phyloP scores from a whole-genome alignment of 2,113 vertebrate species.

The Micronycteris hirsuta region DNA sequence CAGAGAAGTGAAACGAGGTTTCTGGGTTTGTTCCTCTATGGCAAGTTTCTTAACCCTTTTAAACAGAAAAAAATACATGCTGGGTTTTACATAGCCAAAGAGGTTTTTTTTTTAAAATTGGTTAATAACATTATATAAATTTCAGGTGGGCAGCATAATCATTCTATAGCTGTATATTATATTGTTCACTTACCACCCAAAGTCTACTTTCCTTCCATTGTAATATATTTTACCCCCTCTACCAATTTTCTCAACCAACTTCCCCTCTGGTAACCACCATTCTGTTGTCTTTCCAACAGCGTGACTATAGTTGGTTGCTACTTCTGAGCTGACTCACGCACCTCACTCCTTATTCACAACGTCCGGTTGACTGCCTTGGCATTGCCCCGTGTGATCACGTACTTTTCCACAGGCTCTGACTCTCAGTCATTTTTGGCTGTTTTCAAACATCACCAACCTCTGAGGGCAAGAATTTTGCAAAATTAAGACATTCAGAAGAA shows the following conservation, averaged over 20 bases:
- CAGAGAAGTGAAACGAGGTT: background rate
- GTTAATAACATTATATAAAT: background rate
- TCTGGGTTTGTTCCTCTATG: background rate
- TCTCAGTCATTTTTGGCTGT: background rate
- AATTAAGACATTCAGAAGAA: background rate
- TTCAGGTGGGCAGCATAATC: too few species aligned
- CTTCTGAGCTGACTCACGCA: background rate
- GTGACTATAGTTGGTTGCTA: background rate
- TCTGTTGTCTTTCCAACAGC: background rate
- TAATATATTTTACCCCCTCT: background rate
- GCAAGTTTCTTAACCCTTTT: background rate
- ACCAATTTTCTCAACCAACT: background rate
- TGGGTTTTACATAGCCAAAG: background rate
- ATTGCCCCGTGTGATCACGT: background rate
- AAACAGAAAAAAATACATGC: background rate
- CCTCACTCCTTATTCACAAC: background rate
- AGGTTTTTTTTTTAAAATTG: background rate
- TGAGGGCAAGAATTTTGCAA: background rate
- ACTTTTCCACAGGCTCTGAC: background rate
- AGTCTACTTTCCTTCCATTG: background rate
- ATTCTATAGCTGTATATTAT: too few species aligned
- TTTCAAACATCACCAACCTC: background rate
- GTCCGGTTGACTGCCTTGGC: background rate
- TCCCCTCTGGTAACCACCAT: background rate
- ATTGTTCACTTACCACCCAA: background rate